A percentile compares a stretch with the other conserved stretches of the same genome.
Conservation (phyloP, 2,797 vertebrate genomes). For the Chaetophractus vellerosus region DNA sequence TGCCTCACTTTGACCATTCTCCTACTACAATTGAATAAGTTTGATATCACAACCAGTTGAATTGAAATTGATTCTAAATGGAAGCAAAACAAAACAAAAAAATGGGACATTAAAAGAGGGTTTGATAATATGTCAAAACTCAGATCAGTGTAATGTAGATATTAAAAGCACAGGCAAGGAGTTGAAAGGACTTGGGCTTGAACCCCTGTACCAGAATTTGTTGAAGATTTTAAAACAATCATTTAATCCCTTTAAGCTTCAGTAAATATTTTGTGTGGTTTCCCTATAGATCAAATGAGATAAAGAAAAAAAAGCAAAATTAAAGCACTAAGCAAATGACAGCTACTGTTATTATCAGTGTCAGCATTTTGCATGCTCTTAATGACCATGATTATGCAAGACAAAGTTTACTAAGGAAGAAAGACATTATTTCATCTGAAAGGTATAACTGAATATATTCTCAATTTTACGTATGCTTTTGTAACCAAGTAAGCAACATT, state of each 20-base stretch:
- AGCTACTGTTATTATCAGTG: neutral
- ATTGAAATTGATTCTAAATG: no score
- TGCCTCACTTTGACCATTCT: no score
- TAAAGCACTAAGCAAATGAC: neutral
- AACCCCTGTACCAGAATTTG: neutral
- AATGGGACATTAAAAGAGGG: neutral
- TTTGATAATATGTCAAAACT: neutral
- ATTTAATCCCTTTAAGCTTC: neutral
- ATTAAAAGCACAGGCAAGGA: neutral
- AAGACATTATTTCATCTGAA: neutral
- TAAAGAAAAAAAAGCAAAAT: neutral
- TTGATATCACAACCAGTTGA: no score
- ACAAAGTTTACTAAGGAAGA: neutral
- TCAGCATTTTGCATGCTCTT: neutral
- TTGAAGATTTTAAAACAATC: neutral
- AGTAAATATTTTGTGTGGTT: neutral
- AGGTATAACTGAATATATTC: neutral
- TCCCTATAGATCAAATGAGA: neutral
- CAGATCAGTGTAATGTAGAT: neutral
- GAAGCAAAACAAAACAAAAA: no score
- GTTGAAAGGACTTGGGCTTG: neutral
- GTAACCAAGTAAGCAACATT: neutral
- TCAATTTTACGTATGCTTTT: neutral
- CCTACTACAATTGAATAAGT: no score
- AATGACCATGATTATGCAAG: neutral